Evolutionary conservation across 2,888 invertebrate genomes (phyloP).

Genomic region (Drosophila yooni): DNA sequence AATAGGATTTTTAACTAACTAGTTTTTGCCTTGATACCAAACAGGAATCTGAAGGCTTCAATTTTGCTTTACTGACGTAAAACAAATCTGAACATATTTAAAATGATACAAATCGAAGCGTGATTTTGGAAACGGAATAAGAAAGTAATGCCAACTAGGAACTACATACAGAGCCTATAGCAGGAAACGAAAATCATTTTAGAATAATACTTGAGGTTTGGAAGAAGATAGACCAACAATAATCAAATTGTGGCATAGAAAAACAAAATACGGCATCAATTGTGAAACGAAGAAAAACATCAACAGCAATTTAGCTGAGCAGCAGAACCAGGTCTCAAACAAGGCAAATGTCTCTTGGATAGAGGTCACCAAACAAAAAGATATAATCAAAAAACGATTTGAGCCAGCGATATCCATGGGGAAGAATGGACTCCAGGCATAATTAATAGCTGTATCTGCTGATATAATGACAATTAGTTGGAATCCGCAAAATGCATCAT

Average conservation of each 20-base stretch:
- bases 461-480: not conserved
- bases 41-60: not conserved
- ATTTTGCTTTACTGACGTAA: not conserved
- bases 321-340: not conserved
- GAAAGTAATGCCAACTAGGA: not conserved
- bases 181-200: not conserved
- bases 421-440: not conserved
- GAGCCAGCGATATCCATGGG: not conserved
- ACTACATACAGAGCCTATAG: not conserved
- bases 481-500: not conserved
- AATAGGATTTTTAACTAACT: not conserved
- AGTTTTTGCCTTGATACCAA: not conserved
- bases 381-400: not conserved
- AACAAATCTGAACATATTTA: not conserved
- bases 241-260: not conserved
- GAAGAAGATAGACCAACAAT: not conserved
- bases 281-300: not conserved
- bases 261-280: not conserved
- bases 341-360: not conserved
- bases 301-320: not conserved
- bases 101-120: not conserved
- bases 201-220: not conserved
- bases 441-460: not conserved
- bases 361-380: not conserved
- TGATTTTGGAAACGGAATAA: not conserved